Base-by-base conservation (phyloP, 2,888 invertebrate genomes). In the Synergus umbraculus region DNA sequence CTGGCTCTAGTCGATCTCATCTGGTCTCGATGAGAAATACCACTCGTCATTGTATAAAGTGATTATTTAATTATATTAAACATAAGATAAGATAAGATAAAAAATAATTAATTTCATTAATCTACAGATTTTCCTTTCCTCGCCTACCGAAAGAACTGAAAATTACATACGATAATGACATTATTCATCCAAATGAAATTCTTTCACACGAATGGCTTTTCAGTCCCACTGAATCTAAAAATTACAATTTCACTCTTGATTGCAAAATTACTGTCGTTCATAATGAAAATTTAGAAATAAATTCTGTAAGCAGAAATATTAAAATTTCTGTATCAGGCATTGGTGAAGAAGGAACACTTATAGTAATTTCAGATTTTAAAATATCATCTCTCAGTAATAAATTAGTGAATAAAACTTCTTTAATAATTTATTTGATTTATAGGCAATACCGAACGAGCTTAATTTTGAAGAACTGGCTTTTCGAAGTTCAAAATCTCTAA, bases 11-110 rank as follows among this genome's bases (percentile, higher is more conserved):
- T 60, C 88, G 89, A 66, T 80, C 80, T 2, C 79, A 88, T 44
- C 60, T 77, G 8, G 90, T 93, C 7, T 83, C 86, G 5, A 84
- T 93, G 78, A 88, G 90, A 78, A 93, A 93, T 83, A 83, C 87
- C 15, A 92, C 92, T 2, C 89, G 91, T 58, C 93, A 92, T 83
- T 84, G 84, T 58, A 85, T 93, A 54, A 87, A 84, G 93, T 93
- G 78, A 22, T 7, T 22, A 8, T 15, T 8, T n/a, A 15, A 37
- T 22, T 49, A 13, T 12, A 54, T 22, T 46, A 60, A 64, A 22
- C 49, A 65, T 66, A 41, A 29, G 64, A 37, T 37, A 37, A 37
- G 37, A 5, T 5, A 37, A 37, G 37, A 37, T 37, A 37, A 37
- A 37, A 37, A 37, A 60, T 43, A 29, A 49, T 18, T 44, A 65